Base-by-base conservation (phyloP, 2,797 vertebrate species). In the Epinephelus awoara region DNA sequence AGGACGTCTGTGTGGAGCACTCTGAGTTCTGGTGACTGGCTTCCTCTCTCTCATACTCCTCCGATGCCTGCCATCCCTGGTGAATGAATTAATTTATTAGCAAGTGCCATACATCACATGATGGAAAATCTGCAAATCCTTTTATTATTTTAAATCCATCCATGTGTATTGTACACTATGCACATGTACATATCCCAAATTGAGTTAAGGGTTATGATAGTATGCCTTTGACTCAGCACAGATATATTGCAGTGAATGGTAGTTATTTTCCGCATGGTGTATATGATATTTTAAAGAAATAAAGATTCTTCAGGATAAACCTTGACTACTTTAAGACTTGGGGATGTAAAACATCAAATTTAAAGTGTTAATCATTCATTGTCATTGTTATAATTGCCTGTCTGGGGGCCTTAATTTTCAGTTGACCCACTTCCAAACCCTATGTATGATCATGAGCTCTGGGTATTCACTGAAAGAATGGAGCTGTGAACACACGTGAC, bases 21-120 rank as follows among this genome's bases (percentile, higher is more conserved):
- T 98, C 86, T 97, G 97, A 0, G 97, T 96, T 66, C 98, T 95
- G 19, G 93, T 86, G 18, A 99, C 93, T 0, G 94, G 94, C 25
- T 91, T 96, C 13, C 95, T 85, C 2, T 77, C 78, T 17, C 79
- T 89, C 54, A 3, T 34, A n/a, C 47, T 77, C 1, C 61, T 87
- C 0, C 64, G 29, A 51, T 59, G 44, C 3, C 75, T 80, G 0
- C 21, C 49, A 34, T 90, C 90, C 46, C 84, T 79, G 66, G 58
- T 17, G 19, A 54, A 75, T 23, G 0, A 44, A 84, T 34, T 0
- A 61, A 73, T 56, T 6, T 21, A 38, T 34, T 15, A 0, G 49
- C 8, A n/a, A 40, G 19, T 44, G 10, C 12, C 19, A 18, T 29
- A 19, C 18, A 21, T 58, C 3, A 49, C 47, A 29, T 18, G 8